Evolutionary conservation across 2,797 vertebrate species (phyloP), one percentile per base, ranked within the genome.

Genomic region (Pseudochirops cupreus): DNA sequence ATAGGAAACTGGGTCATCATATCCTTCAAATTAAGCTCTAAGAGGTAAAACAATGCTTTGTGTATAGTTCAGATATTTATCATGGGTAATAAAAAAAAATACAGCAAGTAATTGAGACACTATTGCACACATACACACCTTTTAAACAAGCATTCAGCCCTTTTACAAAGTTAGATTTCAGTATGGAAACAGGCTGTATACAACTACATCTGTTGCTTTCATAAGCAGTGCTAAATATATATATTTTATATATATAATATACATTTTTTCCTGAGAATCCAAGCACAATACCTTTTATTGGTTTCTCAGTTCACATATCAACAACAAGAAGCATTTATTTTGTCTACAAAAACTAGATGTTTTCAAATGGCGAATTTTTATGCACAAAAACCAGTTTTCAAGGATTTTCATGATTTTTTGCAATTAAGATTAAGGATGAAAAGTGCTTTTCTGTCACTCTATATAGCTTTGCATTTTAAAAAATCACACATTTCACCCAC

Each of bases 341-440:
- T 82, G 56, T 91, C 89, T 94, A 56, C 5, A 93, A 55, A 94
- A 82, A 33, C 3, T 12, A 26, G 21, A 31, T 28, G 18, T 55
- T 93, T 96, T 91, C 16, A 59, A 92, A 92, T 53, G 54, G 28
- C 56, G 57, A 54, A 33, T 62, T 91, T 52, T 91, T 67, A 92
- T 93, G 28, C 92, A 93, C 18, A 94, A 53, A 24, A 59, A 57
- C 1, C 29, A 56, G 5, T 50, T 90, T 58, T 55, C 28, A 90
- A 90, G 54, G 82, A 14, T 97, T 14, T 91, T 91, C 90, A 91
- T 91, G 52, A 55, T 91, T 53, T 52, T 91, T 54, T 54, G 90
- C 89, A 91, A 95, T 92, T 28, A 54, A 29, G 58, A 5, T 53
- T 39, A 93, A 53, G 39, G 39, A 55, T 93, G 39, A 95, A 91